Conservation (phyloP, 2,888 invertebrate genomes). For the Andrena bucephala region DNA sequence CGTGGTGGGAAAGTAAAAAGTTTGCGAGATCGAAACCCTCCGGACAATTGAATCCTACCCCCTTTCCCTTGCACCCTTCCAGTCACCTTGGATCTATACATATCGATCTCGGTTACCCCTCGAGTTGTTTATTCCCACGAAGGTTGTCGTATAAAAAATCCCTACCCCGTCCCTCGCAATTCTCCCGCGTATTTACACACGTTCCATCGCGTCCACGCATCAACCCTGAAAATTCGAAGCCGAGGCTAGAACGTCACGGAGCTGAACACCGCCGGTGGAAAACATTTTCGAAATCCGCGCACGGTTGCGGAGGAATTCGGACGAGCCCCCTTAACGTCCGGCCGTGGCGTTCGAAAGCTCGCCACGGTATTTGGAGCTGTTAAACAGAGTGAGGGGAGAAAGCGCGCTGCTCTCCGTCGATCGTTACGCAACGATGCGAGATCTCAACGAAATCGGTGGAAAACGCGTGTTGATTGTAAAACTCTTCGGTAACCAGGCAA, state of each 20-base stretch:
- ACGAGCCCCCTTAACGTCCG: slow-evolving; percentile 9
- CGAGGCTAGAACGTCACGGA: slow-evolving; percentile 3
- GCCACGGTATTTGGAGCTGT: background rate
- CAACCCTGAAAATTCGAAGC: slow-evolving; percentile 17
- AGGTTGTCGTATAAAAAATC: slow-evolving; percentile 12
- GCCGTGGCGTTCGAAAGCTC: slow-evolving; percentile 3
- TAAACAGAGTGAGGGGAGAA: background rate
- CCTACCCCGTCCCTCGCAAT: background rate
- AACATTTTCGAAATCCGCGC: slow-evolving; percentile 18
- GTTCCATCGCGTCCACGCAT: background rate
- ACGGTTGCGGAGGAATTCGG: slow-evolving; percentile 8
- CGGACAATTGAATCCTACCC: slow-evolving; percentile 8
- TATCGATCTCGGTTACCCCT: slow-evolving; percentile 13
- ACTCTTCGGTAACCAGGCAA: slow-evolving; percentile 36
- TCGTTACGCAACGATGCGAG: slow-evolving; percentile 37
- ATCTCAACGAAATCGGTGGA: slow-evolving; percentile 23
- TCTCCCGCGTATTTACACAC: slow-evolving; percentile 1
- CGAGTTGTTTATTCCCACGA: slow-evolving; percentile 22
- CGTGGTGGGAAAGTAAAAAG: background rate
- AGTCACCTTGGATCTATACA: slow-evolving; percentile 1
- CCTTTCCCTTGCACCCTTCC: background rate
- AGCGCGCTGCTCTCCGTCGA: background rate
- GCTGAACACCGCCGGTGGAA: background rate
- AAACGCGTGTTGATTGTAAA: slow-evolving; percentile 39
- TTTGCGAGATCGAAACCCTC: background rate